These are phyloP conservation scores for Syrista parreyssii DNA, from an alignment of 2,888 invertebrate species.

Conservation along the genomic window DNA sequence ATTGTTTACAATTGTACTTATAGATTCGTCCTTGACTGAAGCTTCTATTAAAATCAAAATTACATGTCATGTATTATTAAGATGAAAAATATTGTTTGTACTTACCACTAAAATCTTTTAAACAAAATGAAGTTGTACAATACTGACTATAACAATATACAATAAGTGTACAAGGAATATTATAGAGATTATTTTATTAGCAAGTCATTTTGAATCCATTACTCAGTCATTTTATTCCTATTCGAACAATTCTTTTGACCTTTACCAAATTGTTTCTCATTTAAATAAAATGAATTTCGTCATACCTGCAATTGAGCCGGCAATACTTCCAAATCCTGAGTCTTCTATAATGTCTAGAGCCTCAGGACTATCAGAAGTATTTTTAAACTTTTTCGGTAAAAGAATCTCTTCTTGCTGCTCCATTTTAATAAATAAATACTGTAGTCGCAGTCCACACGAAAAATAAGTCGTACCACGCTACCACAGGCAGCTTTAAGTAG, in stretches of 20 bases:
- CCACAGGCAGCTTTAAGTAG: too few relatives aligned
- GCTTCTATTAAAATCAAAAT: background rate
- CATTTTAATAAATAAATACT: background rate
- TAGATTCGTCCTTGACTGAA: background rate
- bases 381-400: constrained; percentile 1
- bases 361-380: constrained; percentile 20
- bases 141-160: too few relatives aligned
- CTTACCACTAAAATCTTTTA: background rate
- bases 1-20: background rate
- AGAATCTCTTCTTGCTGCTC: background rate
- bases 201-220: background rate
- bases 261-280: background rate
- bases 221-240: too few relatives aligned
- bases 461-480: background rate
- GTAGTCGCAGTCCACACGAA: background rate
- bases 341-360: constrained; percentile 31
- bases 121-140: background rate
- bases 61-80: background rate
- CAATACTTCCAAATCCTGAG: constrained; percentile 36
- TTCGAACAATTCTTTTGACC: background rate
- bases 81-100: too few relatives aligned
- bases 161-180: too few relatives aligned
- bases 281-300: background rate
- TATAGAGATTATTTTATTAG: background rate
- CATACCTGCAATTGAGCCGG: constrained; percentile 26